Evolutionary conservation across 2,888 invertebrate species (phyloP).

Genomic region (Agrypnus murinus): DNA sequence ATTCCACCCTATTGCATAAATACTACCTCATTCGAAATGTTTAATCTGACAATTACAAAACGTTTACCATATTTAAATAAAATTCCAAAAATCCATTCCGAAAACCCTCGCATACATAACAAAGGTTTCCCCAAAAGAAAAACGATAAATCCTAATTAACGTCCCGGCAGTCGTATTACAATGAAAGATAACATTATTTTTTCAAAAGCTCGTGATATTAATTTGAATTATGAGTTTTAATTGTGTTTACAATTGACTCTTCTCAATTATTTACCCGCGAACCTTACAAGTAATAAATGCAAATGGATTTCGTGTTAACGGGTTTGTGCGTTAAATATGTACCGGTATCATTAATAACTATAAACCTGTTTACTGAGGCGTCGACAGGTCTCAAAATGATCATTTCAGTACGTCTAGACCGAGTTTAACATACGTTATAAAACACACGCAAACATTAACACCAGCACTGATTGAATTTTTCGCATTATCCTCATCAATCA

Average conservation of each 20-base stretch:
- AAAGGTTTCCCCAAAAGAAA: too few species aligned
- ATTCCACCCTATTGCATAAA: too few species aligned
- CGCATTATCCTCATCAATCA: conserved; percentile 20
- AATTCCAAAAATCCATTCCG: too few species aligned
- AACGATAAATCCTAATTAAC: too few species aligned
- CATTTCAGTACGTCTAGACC: conserved; percentile 38
- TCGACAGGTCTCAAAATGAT: conserved; percentile 35
- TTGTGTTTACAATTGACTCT: conserved; percentile 26
- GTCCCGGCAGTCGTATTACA: too few species aligned
- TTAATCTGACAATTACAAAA: too few species aligned
- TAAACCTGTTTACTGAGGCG: conserved; percentile 40
- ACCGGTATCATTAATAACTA: conserved; percentile 32
- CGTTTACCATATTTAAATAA: too few species aligned
- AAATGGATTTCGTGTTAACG: conserved; percentile 28
- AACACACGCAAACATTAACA: conserved; percentile 23
- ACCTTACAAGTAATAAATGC: conserved; percentile 26
- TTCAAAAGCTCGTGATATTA: too few species aligned
- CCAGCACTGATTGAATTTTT: conserved; percentile 26
- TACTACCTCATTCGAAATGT: too few species aligned
- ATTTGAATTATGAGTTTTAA: not conserved
- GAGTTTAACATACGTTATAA: conserved; percentile 21
- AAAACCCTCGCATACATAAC: too few species aligned
- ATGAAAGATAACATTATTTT: too few species aligned
- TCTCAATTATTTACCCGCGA: conserved; percentile 9
- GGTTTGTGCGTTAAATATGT: conserved; percentile 27